Base-by-base conservation (phyloP, 2,113 vertebrate species). In the Tautogolabrus adspersus region DNA sequence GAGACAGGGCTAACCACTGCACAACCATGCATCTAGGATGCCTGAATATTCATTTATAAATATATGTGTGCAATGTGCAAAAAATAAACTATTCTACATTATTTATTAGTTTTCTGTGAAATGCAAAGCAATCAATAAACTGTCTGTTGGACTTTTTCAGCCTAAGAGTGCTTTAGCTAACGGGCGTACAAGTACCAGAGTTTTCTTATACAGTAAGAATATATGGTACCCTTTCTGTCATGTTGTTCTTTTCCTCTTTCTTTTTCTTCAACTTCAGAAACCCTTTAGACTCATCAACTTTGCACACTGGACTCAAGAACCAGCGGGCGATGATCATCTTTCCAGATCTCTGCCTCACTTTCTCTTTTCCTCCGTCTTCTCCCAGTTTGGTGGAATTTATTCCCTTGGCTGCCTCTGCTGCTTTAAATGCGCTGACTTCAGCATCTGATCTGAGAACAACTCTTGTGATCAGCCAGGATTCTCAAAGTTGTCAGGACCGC, bases 341-440 rank as follows among this genome's bases (percentile, higher is more conserved):
- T 65, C 4, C 18, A 11, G n/a, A 10, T 22, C 13, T 60, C 60
- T 56, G 15, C 59, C 69, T 60, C 59, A 19, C 61, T 56, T 15
- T 68, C 49, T 61, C 57, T 65, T 38, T 6, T 15, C 22, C 23
- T 77, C 19, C 18, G 37, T 75, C 71, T 77, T 57, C 22, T 69
- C 67, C 69, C 2, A 38, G 68, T 81, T 85, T 34, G 77, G 47
- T 57, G 69, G 69, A 72, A 71, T 83, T 8, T 79, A 84, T 82
- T 88, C 88, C 88, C 87, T 56, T 21, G 68, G 76, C 38, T 69
- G 49, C 58, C 69, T 66, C 60, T 73, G 75, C 72, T 69, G 82
- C 80, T 89, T 89, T 67, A 75, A 82, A 88, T 87, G 79, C 54
- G 70, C 85, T 87, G 88, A 91, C 88, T 87, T 88, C 87, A 86